Evolutionary conservation across 2,113 vertebrate genomes (phyloP).

Genomic region (Equus quagga): DNA sequence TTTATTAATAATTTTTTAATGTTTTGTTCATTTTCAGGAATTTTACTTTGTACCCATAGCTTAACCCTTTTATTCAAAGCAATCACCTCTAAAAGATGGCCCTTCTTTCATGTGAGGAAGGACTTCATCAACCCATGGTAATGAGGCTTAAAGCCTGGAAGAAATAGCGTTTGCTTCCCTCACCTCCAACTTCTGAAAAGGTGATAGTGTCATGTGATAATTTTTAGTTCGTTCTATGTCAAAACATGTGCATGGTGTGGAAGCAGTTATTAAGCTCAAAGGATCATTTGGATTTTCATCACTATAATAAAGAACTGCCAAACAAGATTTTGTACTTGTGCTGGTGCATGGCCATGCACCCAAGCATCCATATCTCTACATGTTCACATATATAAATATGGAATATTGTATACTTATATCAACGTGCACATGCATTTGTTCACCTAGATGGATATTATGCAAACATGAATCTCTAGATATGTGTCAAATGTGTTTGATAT

Average conservation of each 20-base stretch:
- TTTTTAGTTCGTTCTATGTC: constrained; percentile 22
- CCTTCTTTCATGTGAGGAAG: constrained; percentile 52
- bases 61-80: constrained; percentile 58
- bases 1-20: constrained; percentile 34
- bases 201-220: neutral
- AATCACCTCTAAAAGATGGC: constrained; percentile 22
- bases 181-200: neutral
- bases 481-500: neutral
- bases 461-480: neutral
- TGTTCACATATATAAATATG: neutral
- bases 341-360: neutral
- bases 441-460: neutral
- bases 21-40: constrained; percentile 11
- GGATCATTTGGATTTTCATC: neutral
- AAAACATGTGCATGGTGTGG: neutral
- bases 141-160: constrained; percentile 7
- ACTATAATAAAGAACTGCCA: neutral
- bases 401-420: accelerated
- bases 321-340: neutral
- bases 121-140: constrained; percentile 58
- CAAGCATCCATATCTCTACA: neutral
- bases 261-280: constrained; percentile 34
- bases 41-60: constrained; percentile 26
- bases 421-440: neutral
- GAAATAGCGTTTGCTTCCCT: neutral